Evolutionary conservation across 2,113 vertebrate species (phyloP).

Genomic region (Brachypodius melanocephalos): DNA sequence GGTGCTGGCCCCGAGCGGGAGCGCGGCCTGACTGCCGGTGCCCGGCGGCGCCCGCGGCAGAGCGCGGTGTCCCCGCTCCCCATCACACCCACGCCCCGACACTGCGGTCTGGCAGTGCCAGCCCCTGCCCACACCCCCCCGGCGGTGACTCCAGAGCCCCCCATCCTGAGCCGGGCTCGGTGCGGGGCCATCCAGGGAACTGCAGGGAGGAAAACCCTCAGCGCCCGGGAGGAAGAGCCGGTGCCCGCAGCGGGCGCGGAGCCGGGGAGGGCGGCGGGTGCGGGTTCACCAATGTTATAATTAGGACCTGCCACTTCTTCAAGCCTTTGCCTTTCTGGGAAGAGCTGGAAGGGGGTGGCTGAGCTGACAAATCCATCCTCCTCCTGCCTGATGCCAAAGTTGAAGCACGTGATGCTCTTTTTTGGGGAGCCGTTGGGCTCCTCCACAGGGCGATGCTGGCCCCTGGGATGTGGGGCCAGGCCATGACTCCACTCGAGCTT

Average conservation of each 20-base stretch:
- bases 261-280: background rate
- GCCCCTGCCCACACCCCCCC: background rate
- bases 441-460: background rate
- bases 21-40: background rate
- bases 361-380: slow-evolving; percentile 63
- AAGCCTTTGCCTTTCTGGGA: slow-evolving; percentile 47
- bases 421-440: background rate
- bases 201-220: background rate
- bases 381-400: slow-evolving; percentile 56
- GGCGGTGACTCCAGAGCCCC: background rate
- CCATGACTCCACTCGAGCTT: background rate
- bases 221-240: background rate
- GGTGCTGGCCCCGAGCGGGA: background rate
- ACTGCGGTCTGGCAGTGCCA: background rate
- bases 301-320: slow-evolving; percentile 48
- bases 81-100: background rate
- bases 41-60: background rate
- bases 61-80: background rate
- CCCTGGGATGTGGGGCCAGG: rapidly evolving
- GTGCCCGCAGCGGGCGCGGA: background rate
- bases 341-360: slow-evolving; percentile 62
- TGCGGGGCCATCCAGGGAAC: background rate
- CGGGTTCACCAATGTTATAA: background rate
- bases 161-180: background rate
- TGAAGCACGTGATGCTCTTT: slow-evolving; percentile 44